These are phyloP conservation scores for Spodoptera litura DNA, from an alignment of 1,140 invertebrate genomes.

Conservation along the genomic window DNA sequence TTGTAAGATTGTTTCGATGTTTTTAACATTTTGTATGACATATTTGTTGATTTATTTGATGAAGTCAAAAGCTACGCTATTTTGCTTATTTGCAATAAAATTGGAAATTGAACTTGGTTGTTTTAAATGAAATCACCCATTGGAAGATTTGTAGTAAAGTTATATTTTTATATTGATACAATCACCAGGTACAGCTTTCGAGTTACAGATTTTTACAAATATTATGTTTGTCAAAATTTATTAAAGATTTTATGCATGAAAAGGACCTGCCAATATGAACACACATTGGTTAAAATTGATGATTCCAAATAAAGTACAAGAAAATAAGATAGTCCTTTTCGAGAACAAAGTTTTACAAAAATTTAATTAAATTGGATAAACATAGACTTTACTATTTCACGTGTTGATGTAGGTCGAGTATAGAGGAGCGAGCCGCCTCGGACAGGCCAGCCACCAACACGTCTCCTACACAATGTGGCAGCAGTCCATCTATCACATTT, in stretches of 20 bases:
- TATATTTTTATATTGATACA: slow-evolving; percentile 84
- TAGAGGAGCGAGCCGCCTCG: not conserved
- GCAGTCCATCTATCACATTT: slow-evolving; percentile 78
- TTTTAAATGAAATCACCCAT: slow-evolving; percentile 71
- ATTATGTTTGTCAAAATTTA: slow-evolving; percentile 73
- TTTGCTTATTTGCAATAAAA: slow-evolving; percentile 79
- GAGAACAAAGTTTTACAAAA: slow-evolving; percentile 46
- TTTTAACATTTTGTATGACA: slow-evolving; percentile 31
- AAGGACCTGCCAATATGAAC: slow-evolving; percentile 58
- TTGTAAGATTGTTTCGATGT: slow-evolving; percentile 26
- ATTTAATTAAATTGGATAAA: slow-evolving; percentile 46
- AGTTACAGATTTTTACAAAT: slow-evolving; percentile 80
- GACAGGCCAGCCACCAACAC: slow-evolving; percentile 2
- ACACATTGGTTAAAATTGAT: slow-evolving; percentile 62
- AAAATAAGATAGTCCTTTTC: slow-evolving; percentile 67
- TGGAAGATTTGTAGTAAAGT: slow-evolving; percentile 85
- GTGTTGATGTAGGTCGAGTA: slow-evolving; percentile 19
- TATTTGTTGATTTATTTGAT: slow-evolving; percentile 38
- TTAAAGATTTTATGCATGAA: slow-evolving; percentile 64
- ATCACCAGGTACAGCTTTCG: slow-evolving; percentile 84
- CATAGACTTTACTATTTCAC: slow-evolving; percentile 40
- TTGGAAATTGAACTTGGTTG: slow-evolving; percentile 44
- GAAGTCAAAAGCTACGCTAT: slow-evolving; percentile 44
- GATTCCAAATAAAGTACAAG: slow-evolving; percentile 61
- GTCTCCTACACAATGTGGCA: slow-evolving; percentile 43